Percentiles rank a stretch among this genome's conserved stretches.
Evolutionary conservation across 2,113 vertebrate species (phyloP).

Genomic region (Sigmodon hispidus): DNA sequence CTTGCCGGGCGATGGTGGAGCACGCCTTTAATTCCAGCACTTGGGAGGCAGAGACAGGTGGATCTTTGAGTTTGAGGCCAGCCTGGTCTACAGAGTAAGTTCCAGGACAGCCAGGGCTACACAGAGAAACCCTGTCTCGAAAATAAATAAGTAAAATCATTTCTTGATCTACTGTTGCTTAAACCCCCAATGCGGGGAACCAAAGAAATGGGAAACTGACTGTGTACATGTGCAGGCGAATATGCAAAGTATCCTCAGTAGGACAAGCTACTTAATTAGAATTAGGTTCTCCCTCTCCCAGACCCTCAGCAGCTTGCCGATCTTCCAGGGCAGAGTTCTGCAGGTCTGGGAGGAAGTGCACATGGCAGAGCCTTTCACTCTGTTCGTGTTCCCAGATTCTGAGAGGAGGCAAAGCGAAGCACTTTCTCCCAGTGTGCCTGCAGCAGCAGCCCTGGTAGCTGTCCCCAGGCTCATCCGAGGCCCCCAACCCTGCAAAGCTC

Average conservation of each 20-base stretch:
- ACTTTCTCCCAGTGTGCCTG: too few species aligned
- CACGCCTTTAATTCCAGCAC: too few species aligned
- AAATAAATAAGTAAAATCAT: background rate
- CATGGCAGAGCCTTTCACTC: background rate
- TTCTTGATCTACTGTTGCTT: background rate
- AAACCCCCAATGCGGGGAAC: background rate
- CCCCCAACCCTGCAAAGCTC: background rate
- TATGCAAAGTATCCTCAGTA: fast-evolving
- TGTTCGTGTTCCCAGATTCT: background rate
- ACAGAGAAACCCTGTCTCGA: background rate
- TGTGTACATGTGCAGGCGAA: fast-evolving
- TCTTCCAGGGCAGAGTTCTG: background rate
- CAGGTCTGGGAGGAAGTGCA: background rate
- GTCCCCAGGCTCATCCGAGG: background rate
- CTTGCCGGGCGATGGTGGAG: background rate
- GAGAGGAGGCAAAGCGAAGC: background rate
- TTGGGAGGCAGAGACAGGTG: background rate
- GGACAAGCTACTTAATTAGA: background rate
- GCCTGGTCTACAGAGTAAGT: background rate
- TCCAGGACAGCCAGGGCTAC: background rate
- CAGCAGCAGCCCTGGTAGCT: background rate
- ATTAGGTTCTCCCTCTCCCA: background rate
- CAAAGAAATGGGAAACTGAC: background rate
- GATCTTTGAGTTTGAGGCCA: background rate
- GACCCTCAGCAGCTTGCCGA: background rate